phyloP scores from a whole-genome alignment of 2,888 invertebrate species.

The Glaucopsyche alexis region DNA sequence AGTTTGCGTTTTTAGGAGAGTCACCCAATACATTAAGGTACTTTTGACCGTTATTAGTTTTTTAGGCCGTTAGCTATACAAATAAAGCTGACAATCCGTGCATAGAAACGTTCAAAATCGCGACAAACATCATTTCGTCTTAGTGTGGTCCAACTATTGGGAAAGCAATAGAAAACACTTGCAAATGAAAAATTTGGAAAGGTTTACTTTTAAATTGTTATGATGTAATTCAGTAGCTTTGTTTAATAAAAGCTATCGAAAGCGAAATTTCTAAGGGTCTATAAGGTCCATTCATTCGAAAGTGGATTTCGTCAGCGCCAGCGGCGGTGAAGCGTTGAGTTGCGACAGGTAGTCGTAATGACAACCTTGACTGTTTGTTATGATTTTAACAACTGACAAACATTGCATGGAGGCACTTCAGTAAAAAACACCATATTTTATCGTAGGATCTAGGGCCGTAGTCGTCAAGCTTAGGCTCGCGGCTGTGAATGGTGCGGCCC shows the following conservation, averaged over 20 bases:
- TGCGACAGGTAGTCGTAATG: constrained; percentile 14
- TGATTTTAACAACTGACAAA: constrained; percentile 13
- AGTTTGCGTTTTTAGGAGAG: too few relatives aligned
- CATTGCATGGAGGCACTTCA: too few relatives aligned
- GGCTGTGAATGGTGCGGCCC: too few relatives aligned
- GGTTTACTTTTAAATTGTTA: background rate
- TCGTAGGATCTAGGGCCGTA: background rate
- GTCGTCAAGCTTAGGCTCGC: too few relatives aligned
- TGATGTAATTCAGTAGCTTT: background rate
- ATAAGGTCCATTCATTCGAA: constrained; percentile 9
- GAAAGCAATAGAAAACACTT: too few relatives aligned
- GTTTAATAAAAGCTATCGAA: background rate
- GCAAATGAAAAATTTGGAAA: background rate
- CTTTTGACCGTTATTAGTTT: too few relatives aligned
- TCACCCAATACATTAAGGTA: too few relatives aligned
- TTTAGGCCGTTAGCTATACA: too few relatives aligned
- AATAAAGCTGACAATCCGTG: too few relatives aligned
- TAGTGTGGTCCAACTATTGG: background rate
- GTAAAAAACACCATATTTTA: too few relatives aligned
- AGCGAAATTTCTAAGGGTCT: constrained; percentile 20
- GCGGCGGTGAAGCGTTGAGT: constrained; percentile 11
- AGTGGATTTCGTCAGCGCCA: constrained; percentile 10
- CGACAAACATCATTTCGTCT: too few relatives aligned
- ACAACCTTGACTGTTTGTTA: constrained; percentile 5
- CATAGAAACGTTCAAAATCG: too few relatives aligned